These are phyloP conservation scores for Muschampia plurimacula DNA, from an alignment of 2,888 invertebrate species.

Conservation along the genomic window DNA sequence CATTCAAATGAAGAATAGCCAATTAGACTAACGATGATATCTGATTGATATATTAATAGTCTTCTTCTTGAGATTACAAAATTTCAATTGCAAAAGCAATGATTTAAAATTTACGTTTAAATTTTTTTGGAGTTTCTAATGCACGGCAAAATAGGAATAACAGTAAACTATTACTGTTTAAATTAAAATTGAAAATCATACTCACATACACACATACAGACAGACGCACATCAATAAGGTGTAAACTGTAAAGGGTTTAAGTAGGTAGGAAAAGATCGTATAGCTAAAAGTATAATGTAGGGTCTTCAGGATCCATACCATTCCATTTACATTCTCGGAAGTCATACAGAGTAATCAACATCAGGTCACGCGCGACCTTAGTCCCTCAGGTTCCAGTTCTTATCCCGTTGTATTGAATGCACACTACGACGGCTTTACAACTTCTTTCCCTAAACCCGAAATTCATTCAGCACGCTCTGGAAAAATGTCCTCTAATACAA, in stretches of 20 bases:
- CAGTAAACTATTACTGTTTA: too few species aligned
- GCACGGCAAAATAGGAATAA: too few species aligned
- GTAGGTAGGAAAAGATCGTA: background rate
- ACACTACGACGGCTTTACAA: slow-evolving; percentile 33
- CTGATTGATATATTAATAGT: too few species aligned
- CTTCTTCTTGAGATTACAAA: too few species aligned
- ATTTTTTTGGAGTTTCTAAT: too few species aligned
- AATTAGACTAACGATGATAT: background rate
- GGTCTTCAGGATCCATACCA: background rate
- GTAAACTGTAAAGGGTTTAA: background rate
- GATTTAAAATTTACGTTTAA: too few species aligned
- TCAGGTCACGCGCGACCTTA: slow-evolving; percentile 55
- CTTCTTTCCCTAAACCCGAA: slow-evolving; percentile 20
- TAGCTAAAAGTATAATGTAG: slow-evolving; percentile 9
- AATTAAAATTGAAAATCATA: too few species aligned
- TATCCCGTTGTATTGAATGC: slow-evolving; percentile 39
- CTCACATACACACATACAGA: background rate
- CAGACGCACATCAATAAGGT: too few species aligned
- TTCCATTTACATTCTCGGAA: slow-evolving; percentile 44
- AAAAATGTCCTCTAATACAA: slow-evolving; percentile 42
- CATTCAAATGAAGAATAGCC: background rate
- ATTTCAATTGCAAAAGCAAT: background rate
- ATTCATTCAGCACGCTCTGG: slow-evolving; percentile 16
- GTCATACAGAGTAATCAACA: slow-evolving; percentile 57
- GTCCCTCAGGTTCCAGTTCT: slow-evolving; percentile 36